A percentile compares a stretch with the other conserved stretches of the same genome.
These are phyloP conservation scores for Oryzias curvinotus DNA, from an alignment of 2,113 vertebrate species.

Conservation along the genomic window DNA sequence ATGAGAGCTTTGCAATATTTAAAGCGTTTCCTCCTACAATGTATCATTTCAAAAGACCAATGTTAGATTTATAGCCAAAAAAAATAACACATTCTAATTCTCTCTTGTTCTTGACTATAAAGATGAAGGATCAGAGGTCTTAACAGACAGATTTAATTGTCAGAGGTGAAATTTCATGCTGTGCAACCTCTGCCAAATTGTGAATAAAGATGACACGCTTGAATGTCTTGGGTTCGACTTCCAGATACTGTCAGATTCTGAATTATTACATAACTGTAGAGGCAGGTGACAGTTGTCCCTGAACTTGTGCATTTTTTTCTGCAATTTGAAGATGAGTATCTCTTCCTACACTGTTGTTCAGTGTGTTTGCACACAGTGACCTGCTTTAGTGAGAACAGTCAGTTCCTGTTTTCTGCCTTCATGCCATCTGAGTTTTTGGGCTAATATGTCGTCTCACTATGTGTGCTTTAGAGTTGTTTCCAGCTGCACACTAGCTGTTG, in stretches of 20 bases:
- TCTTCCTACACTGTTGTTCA: slow-evolving; percentile 4
- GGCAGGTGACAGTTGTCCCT: slow-evolving; percentile 2
- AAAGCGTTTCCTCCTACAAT: slow-evolving; percentile 56
- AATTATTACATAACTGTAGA: slow-evolving; percentile 13
- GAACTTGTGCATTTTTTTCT: slow-evolving; percentile 1
- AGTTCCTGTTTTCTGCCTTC: slow-evolving; percentile 37
- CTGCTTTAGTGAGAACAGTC: slow-evolving; percentile 22
- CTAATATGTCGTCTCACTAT: background rate
- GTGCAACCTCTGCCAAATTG: slow-evolving; percentile 19
- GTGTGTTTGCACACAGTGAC: slow-evolving; percentile 6
- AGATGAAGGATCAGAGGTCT: slow-evolving; percentile 21
- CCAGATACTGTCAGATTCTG: slow-evolving; percentile 2
- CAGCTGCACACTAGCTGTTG: slow-evolving; percentile 37
- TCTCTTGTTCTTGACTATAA: slow-evolving; percentile 8
- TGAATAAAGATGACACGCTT: slow-evolving; percentile 5
- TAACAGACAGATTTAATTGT: slow-evolving; percentile 38
- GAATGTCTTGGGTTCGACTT: slow-evolving; percentile 20
- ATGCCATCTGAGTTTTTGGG: slow-evolving; percentile 22
- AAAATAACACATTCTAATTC: slow-evolving; percentile 1
- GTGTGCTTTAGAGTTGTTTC: slow-evolving; percentile 13
- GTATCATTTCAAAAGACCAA: slow-evolving; percentile 40
- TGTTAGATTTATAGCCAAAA: slow-evolving; percentile 33
- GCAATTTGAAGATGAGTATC: slow-evolving; percentile 2
- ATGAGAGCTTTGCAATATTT: slow-evolving; percentile 46
- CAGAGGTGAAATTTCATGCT: slow-evolving; percentile 17